Base-by-base conservation (phyloP, 2,113 vertebrate genomes). In the Calypte anna region DNA sequence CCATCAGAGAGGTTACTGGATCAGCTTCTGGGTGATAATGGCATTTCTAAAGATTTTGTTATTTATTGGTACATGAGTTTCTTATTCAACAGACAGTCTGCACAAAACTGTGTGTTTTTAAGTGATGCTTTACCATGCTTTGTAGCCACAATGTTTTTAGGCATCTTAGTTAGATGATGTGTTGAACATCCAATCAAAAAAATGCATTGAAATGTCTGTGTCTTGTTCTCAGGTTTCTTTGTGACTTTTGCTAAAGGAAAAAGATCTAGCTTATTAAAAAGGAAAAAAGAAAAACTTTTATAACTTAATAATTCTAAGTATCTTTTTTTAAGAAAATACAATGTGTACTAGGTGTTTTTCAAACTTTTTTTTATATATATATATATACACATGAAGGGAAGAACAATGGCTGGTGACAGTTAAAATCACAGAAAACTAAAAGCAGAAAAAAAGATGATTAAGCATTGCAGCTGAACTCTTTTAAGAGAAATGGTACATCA, bases 381-480 rank as follows among this genome's bases (percentile, higher is more conserved):
- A n/a, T n/a, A n/a, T n/a, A n/a, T n/a, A n/a, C n/a, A 54, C 0
- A 0, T 27, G 18, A 72, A 90, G 17, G 28, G 48, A 50, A 72
- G 36, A 88, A 33, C 7, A 48, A 33, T 3, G 18, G 8, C 15
- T 31, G 27, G 3, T 86, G 73, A n/a, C 11, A 33, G 19, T 36
- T 70, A 58, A 36, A 64, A 73, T 43, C 6, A 24, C 11, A 43
- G 48, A 68, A 68, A 79, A 28, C 10, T 43, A 63, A 70, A 72
- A 67, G 8, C 6, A 12, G 55, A 24, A 50, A 55, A 19, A 58
- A 64, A 31, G 3, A 19, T 14, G 3, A 12, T 63, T 67, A 59
- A 84, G 24, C 5, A 14, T 14, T 33, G 20, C 17, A 40, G n/a
- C 10, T 30, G 36, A 58, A 33, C 2, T 4, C 12, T 55, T 75